These are phyloP conservation scores for Cydia splendana DNA, from an alignment of 1,140 invertebrate genomes.

Conservation along the genomic window DNA sequence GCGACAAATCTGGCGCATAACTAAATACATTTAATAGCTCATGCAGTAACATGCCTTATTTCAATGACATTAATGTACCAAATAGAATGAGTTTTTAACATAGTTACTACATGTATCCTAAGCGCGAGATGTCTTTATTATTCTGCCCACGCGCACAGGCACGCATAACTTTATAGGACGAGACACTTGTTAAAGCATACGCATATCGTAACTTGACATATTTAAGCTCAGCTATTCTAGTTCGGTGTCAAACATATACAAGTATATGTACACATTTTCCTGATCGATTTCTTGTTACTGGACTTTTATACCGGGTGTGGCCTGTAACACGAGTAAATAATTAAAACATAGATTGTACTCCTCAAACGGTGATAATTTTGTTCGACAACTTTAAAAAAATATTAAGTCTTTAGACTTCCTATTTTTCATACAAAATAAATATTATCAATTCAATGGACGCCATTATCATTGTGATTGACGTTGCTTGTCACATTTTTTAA, in stretches of 20 bases:
- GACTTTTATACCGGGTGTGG: too few relatives aligned
- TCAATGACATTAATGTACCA: neutral
- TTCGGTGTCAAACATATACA: neutral
- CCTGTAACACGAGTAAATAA: too few relatives aligned
- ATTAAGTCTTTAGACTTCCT: too few relatives aligned
- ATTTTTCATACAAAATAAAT: too few relatives aligned
- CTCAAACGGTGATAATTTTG: too few relatives aligned
- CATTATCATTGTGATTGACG: too few relatives aligned
- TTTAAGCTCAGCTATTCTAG: neutral
- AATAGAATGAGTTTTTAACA: neutral
- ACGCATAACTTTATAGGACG: conserved; percentile 26
- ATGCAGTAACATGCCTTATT: neutral
- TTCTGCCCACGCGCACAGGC: conserved; percentile 60
- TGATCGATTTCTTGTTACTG: neutral
- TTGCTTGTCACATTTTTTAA: too few relatives aligned
- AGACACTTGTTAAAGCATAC: conserved; percentile 11
- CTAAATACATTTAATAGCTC: neutral
- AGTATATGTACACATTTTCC: neutral
- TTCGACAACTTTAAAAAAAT: too few relatives aligned
- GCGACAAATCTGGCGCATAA: too few relatives aligned
- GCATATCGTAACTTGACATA: conserved; percentile 14
- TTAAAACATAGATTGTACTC: too few relatives aligned
- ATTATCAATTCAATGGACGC: too few relatives aligned
- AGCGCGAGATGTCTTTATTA: conserved; percentile 67
- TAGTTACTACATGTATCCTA: conserved; percentile 48